Percentiles rank a stretch among this genome's conserved stretches.
phyloP scores from a whole-genome alignment of 2,888 invertebrate species.

The Sclerodermus sp. region DNA sequence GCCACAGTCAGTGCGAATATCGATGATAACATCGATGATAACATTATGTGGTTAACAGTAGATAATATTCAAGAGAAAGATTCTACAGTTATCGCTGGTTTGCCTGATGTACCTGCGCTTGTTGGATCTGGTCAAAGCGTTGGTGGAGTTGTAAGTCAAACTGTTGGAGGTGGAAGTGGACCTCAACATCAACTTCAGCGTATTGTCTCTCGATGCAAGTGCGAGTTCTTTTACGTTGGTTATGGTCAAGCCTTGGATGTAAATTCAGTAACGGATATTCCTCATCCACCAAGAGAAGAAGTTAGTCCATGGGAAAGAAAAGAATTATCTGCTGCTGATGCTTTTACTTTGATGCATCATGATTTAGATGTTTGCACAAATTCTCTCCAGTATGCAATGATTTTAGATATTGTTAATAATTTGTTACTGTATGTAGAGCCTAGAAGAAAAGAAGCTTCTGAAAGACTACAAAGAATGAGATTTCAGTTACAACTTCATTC shows the following conservation, averaged over 20 bases:
- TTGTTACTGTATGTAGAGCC: constrained; percentile 95
- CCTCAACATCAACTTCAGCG: constrained; percentile 77
- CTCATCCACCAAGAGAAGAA: constrained; percentile 72
- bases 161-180: constrained; percentile 77
- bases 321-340: constrained; percentile 85
- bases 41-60: constrained; percentile 94
- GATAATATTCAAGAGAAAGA: constrained; percentile 88
- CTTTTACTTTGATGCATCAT: constrained; percentile 97
- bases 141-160: constrained; percentile 92
- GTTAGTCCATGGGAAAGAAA: constrained; percentile 78
- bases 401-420: constrained; percentile 97
- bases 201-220: constrained; percentile 95
- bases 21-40: constrained; percentile 65
- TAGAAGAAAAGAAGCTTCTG: constrained; percentile 86
- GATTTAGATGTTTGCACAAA: constrained; percentile 98
- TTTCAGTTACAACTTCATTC: constrained; percentile 92
- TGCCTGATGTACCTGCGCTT: constrained; percentile 84
- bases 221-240: constrained; percentile 96
- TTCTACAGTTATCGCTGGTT: constrained; percentile 73
- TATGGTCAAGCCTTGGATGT: constrained; percentile 80
- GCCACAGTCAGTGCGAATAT: constrained; percentile 86
- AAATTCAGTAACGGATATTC: constrained; percentile 66
- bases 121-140: constrained; percentile 95
- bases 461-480: constrained; percentile 86
- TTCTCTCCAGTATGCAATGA: constrained; percentile 91